Base-by-base conservation (phyloP, 2,113 vertebrate genomes). In the Gnathochromis pfefferi region DNA sequence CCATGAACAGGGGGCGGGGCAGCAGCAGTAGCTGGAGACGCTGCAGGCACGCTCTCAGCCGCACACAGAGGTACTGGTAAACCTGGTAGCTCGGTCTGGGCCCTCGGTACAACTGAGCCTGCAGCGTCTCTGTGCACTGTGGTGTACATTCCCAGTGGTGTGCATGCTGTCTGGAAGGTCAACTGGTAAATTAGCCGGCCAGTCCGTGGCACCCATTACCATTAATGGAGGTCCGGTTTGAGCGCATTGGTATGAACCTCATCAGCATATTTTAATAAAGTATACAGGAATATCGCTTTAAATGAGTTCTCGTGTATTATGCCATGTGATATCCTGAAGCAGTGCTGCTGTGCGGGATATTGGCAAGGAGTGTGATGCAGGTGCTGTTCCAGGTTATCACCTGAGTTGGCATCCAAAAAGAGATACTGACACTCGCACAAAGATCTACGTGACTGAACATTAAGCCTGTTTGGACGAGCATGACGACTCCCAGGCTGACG, bases 51-150 rank as follows among this genome's bases (percentile, higher is more conserved):
- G 6, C 54, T 26, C 21, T 57, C 1, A 26, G 21, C 21, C 4
- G 21, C 54, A 55, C 54, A 55, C 6, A 55, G 21, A 55, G 53
- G 53, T 0, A 23, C 6, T 23, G 53, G 51, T 11, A 21, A 53
- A 53, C 19, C 51, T 54, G 6, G 0, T 13, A 26, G 54, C 54
- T 26, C 1, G 4, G 53, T 55, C 0, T 0, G 53, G 53, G 53
- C 6, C 21, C 2, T 55, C 4, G 2, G 54, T 57, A 26, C 54
- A 8, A 5, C 54, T 14, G 54, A 26, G 54, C 54, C 54, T 57
- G 21, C 53, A 55, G 21, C 21, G 11, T 23, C 53, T 55, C 21
- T 57, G 7, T 26, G 54, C 21, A 0, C 54, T 57, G 54, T 26
- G 21, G 0, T 55, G 54, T 13, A 14, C 54, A 26, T 14, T 13